Conservation (phyloP, 1,140 invertebrate species). For the Polypedilum vanderplanki region DNA sequence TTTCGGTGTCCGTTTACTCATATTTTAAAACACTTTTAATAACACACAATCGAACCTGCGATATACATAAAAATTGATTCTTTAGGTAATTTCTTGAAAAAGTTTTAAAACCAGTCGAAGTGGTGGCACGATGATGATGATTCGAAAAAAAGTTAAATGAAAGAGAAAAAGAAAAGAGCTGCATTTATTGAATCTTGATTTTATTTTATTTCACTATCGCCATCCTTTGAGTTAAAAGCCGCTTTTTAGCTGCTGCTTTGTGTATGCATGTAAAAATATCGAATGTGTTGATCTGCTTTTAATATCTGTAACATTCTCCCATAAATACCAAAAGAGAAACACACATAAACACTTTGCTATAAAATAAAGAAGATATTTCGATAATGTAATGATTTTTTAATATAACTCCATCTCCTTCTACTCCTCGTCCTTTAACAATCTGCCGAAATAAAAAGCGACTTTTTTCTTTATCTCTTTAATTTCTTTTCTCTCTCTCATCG, state of each 20-base stretch:
- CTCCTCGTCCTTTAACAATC: conserved; percentile 14
- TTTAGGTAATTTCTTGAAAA: neutral
- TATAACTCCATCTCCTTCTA: neutral
- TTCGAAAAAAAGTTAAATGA: neutral
- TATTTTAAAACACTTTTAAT: conserved; percentile 21
- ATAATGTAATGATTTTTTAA: neutral
- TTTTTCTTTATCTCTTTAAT: neutral
- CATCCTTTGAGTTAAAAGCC: neutral
- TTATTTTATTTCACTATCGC: conserved; percentile 2
- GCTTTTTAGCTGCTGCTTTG: neutral
- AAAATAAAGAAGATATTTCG: neutral
- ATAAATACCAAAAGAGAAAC: neutral
- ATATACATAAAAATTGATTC: conserved; percentile 18
- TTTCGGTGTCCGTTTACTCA: conserved; percentile 10
- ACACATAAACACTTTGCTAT: neutral
- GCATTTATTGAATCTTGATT: neutral
- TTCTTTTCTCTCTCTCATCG: neutral
- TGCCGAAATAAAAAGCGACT: neutral
- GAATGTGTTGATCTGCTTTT: too few species aligned
- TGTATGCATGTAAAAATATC: too few species aligned
- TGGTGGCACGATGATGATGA: neutral
- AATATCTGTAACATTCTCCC: too few species aligned
- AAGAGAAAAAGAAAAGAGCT: neutral
- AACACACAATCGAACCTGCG: conserved; percentile 11
- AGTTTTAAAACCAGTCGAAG: neutral